Percentiles rank a stretch among this genome's conserved stretches.
These are phyloP conservation scores for Campoplex capitator DNA, from an alignment of 2,888 invertebrate species.

Conservation along the genomic window DNA sequence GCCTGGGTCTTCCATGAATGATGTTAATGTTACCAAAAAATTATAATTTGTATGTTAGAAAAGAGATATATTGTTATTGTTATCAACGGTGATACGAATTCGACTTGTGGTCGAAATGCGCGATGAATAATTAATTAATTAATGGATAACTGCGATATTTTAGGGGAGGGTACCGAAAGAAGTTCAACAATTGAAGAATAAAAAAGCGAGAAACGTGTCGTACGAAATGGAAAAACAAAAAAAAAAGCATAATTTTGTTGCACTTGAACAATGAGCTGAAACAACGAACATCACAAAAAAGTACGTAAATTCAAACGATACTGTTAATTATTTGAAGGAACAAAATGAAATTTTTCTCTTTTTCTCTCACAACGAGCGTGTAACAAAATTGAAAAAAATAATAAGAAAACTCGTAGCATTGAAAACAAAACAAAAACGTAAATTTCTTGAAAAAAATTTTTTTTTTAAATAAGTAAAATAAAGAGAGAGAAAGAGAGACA, in stretches of 20 bases:
- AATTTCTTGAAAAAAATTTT: neutral
- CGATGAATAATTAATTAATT: neutral
- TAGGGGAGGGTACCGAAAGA: constrained; percentile 50
- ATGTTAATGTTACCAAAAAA: constrained; percentile 39
- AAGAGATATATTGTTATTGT: constrained; percentile 78
- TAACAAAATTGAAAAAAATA: neutral
- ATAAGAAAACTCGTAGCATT: neutral
- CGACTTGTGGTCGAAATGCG: neutral
- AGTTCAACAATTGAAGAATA: constrained; percentile 53
- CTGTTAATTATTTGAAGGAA: constrained; percentile 37
- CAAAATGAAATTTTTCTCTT: neutral
- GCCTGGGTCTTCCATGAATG: constrained; percentile 36
- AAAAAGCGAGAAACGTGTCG: constrained; percentile 27
- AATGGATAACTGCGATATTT: neutral
- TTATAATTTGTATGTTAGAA: constrained; percentile 74
- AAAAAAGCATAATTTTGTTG: neutral
- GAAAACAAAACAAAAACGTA: neutral
- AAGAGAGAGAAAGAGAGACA: constrained; percentile 4
- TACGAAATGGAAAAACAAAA: neutral
- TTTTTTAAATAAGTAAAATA: neutral
- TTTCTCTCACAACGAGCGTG: neutral
- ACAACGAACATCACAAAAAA: constrained; percentile 18
- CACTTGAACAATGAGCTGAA: constrained; percentile 4
- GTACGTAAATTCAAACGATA: constrained; percentile 57
- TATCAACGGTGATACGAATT: neutral